These are phyloP conservation scores for Paramormyrops hopkinsi DNA, from an alignment of 2,797 vertebrate genomes.

Conservation along the genomic window DNA sequence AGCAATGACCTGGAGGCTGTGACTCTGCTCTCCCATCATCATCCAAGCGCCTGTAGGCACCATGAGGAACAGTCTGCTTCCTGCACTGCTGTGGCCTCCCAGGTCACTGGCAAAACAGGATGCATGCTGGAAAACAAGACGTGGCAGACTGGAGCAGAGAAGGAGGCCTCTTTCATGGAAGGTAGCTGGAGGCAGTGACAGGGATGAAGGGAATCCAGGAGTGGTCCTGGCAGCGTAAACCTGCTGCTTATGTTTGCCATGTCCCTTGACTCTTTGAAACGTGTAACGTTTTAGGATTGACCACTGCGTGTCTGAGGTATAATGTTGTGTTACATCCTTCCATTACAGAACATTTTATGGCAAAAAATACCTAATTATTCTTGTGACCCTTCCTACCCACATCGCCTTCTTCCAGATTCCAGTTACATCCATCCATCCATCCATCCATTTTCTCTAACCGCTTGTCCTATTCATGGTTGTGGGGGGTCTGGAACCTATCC, in stretches of 20 bases:
- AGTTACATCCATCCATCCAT: background rate
- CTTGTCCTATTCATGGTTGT: background rate
- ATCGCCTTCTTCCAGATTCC: background rate
- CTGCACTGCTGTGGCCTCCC: slow-evolving; percentile 15
- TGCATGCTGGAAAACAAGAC: slow-evolving; percentile 28
- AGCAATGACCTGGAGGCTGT: slow-evolving; percentile 22
- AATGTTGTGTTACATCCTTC: background rate
- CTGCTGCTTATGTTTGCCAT: background rate
- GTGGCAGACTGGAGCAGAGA: slow-evolving; percentile 7
- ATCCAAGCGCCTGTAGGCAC: slow-evolving; percentile 5
- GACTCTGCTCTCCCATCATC: slow-evolving; percentile 26
- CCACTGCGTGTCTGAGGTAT: background rate
- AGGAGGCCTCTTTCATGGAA: background rate
- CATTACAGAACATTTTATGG: background rate
- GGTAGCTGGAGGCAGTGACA: background rate
- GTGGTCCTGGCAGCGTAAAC: background rate
- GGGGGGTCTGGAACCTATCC: background rate
- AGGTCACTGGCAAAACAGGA: slow-evolving; percentile 39
- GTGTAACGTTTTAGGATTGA: background rate
- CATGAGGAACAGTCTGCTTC: slow-evolving; percentile 25
- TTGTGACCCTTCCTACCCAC: background rate
- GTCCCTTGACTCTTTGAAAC: background rate
- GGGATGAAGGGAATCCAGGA: background rate
- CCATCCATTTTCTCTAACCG: no score
- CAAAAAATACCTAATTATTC: background rate